Base-by-base conservation (phyloP, 2,113 vertebrate genomes). In the Oenanthe melanoleuca region DNA sequence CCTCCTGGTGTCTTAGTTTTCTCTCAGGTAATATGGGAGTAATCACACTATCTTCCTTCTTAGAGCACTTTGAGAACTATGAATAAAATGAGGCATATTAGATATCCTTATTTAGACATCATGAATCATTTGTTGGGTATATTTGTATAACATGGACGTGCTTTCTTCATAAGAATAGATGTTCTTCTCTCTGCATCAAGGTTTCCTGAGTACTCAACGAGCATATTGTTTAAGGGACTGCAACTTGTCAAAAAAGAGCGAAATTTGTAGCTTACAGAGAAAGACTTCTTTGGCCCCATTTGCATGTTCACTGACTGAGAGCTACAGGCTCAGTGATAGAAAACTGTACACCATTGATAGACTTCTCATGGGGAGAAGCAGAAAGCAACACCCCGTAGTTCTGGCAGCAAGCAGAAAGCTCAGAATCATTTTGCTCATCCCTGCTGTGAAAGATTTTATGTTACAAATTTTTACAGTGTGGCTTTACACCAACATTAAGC, bases 1-100 rank as follows among this genome's bases (percentile, higher is more conserved):
- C 80, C 80, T 92, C 63, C 80, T 47, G 33, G 66, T 88, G 75
- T 80, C 89, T 97, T 74, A 69, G 10, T 92, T 94, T 96, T 82
- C 81, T 73, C 84, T 79, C 86, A 95, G 70, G 87, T 96, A 88
- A 89, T 71, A 81, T 52, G 34, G 26, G 60, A 83, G 21, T 71
- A 92, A 89, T 95, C 65, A 85, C 11, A 49, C 31, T 71, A 72
- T 75, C 37, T 94, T 92, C 34, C 74, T 85, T 93, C 75, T 24
- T 31, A 83, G 57, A 75, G 47, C 34, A 86, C 42, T 95, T 86
- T 80, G 52, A 80, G 73, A 90, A 71, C 52, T 63, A 87, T 72
- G 69, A 93, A 47, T 86, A 89, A 80, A 81, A 78, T 37, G 12
- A 95, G 29, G 33, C 67, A 59, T 50, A 47, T 63, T 86, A 78